Evolutionary conservation across 2,797 vertebrate species (phyloP).

Genomic region (Coranthus polyacanthus): DNA sequence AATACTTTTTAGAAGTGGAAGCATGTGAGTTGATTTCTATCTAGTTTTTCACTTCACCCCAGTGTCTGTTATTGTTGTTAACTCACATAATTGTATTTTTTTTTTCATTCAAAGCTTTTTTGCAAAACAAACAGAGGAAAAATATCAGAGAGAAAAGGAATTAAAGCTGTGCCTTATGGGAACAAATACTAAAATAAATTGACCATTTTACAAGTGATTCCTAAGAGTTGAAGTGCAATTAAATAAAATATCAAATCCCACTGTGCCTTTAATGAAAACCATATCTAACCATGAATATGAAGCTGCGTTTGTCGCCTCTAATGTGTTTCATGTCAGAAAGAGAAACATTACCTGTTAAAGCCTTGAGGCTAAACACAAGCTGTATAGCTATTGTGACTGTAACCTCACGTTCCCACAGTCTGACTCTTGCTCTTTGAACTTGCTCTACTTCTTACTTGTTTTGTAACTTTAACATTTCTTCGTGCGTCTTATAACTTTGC

Average conservation of each 20-base stretch:
- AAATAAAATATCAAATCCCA: no score
- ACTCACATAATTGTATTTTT: no score
- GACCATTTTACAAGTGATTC: no score
- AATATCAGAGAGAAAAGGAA: background rate
- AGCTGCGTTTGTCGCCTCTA: background rate
- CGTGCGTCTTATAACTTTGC: no score
- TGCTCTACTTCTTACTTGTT: background rate
- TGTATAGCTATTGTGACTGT: background rate
- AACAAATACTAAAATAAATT: no score
- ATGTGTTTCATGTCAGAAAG: background rate
- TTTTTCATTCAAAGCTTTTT: background rate
- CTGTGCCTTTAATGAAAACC: background rate
- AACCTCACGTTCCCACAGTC: slow-evolving; percentile 8
- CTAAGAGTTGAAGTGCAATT: no score
- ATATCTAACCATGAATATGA: background rate
- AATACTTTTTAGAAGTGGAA: no score
- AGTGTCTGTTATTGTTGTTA: background rate
- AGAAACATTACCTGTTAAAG: slow-evolving; percentile 1
- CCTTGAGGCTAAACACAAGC: slow-evolving; percentile 5
- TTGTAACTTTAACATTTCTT: background rate
- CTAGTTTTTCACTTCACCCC: background rate
- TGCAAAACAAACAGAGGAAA: background rate
- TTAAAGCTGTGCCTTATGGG: no score
- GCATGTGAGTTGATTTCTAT: no score
- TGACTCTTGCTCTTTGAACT: background rate